Base-by-base conservation (phyloP, 2,113 vertebrate species). In the Varanus salvator region DNA sequence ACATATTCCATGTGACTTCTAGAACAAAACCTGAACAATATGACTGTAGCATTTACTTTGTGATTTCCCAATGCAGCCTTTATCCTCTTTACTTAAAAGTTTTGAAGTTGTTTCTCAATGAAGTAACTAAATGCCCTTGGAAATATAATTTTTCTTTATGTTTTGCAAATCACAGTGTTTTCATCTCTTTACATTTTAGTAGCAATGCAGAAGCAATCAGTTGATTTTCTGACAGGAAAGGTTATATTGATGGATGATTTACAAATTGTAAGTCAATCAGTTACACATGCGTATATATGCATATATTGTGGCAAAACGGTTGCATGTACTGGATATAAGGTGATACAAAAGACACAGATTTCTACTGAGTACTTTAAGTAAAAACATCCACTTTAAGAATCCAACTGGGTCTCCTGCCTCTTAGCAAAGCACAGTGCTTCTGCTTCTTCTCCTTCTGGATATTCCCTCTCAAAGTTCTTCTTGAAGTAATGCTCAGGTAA, bases 191-290 rank as follows among this genome's bases (percentile, higher is more conserved):
- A 54, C 8, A 57, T 69, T 48, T 86, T 60, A 78, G 12, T 80
- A 68, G 38, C 38, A 78, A 68, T 17, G n/a, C 17, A 54, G 60
- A 80, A 38, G 15, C n/a, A 78, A 80, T 50, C 15, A 52, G 76
- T 38, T n/a, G 60, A 87, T 71, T 80, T 52, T 27, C 31, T 87
- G 76, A 52, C 86, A 87, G 76, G 64, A 69, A 69, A 69, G 76
- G 76, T 6, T 29, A 80, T 74, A 44, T 76, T 75, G 87, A 89
- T 75, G 34, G 69, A 83, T 89, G 69, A 27, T 31, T 72, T 57
- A 69, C 52, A 27, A 69, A 80, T 38, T 69, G 6, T 88, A 74
- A 82, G 50, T 82, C 68, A 80, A 34, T 87, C 44, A 64, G 54
- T 64, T 44, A 44, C 3, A 44, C 38, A 44, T 57, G 54, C 14